phyloP scores from a whole-genome alignment of 1,140 invertebrate species.

The Yoshiicerus persimilis region DNA sequence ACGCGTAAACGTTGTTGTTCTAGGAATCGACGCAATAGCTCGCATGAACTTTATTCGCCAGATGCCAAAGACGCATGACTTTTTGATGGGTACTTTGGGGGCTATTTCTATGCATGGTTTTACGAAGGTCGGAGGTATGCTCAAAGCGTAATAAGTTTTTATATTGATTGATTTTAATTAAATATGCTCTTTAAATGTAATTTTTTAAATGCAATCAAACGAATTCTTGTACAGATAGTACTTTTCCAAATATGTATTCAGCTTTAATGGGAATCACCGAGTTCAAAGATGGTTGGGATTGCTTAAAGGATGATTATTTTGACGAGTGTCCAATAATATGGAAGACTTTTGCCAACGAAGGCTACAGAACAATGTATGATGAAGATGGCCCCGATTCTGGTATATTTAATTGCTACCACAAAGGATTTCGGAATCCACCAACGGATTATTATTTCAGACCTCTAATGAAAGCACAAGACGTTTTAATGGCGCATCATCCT shows the following conservation, averaged over 20 bases:
- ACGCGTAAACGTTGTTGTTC: conserved; percentile 54
- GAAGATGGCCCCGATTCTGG: conserved; percentile 65
- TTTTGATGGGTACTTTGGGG: conserved; percentile 53
- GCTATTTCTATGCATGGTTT: conserved; percentile 52
- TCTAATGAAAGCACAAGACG: conserved; percentile 34
- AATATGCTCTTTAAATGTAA: not conserved
- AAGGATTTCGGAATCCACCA: conserved; percentile 53
- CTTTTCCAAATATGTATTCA: conserved; percentile 56
- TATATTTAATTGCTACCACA: conserved; percentile 53
- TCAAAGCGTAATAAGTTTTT: too few relatives aligned
- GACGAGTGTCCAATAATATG: conserved; percentile 78
- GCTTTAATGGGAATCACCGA: conserved; percentile 66
- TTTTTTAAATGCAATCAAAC: not conserved
- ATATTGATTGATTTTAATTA: not conserved
- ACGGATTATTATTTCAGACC: conserved; percentile 56
- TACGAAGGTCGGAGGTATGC: conserved; percentile 51
- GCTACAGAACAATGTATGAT: conserved; percentile 74
- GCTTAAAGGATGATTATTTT: conserved; percentile 54
- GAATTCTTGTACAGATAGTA: conserved; percentile 36
- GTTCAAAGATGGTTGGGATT: conserved; percentile 62
- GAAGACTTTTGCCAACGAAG: conserved; percentile 69
- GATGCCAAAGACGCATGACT: conserved; percentile 57
- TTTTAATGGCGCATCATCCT: conserved; percentile 29
- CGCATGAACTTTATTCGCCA: conserved; percentile 61
- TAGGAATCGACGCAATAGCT: conserved; percentile 63